Base-by-base conservation (phyloP, 2,888 invertebrate species). In the Agonopterix alstromeriana region DNA sequence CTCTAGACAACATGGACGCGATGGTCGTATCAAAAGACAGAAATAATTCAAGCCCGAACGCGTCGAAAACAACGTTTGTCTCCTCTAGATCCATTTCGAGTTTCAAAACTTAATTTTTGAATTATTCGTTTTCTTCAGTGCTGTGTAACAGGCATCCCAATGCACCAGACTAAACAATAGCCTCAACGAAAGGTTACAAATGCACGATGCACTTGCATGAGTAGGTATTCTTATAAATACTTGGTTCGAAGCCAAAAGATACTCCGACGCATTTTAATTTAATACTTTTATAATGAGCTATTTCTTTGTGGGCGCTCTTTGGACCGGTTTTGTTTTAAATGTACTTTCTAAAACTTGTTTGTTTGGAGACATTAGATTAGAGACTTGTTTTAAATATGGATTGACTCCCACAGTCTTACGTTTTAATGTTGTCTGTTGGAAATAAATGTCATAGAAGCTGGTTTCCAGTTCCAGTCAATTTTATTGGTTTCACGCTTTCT, bases 131-230 rank as follows among this genome's bases (percentile, higher is more conserved):
- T 44, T 36, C 12, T 36, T 38, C 11, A 7, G n/a, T 35, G 10
- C 45, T 40, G 51, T 50, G 53, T 50, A 38, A 56, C 36, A 35
- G 10, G 36, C 45, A 9, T 27, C 50, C 55, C 52, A 54, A 47
- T 52, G 53, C 57, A 56, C 53, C 61, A 67, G 68, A 65, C 66
- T 60, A 66, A 65, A 69, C 66, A 68, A 58, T 57, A 54, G 42
- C 36, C 42, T 43, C 43, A 43, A 42, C 50, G 45, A 60, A 56
- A 60, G 60, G 59, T 61, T 56, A 54, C 54, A 48, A 51, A 48
- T 57, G 63, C 60, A 51, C 62, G 55, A 49, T 67, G 67, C 61
- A 61, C 58, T 54, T 51, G 52, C 53, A 49, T 51, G 52, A n/a
- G 38, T n/a, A 54, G 53, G 27, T 27, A 27, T 27, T 27, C 38